A percentile compares a stretch with the other conserved stretches of the same genome.
These are phyloP conservation scores for Bryconaethiops microstoma DNA, from an alignment of 2,797 vertebrate species.

Conservation along the genomic window DNA sequence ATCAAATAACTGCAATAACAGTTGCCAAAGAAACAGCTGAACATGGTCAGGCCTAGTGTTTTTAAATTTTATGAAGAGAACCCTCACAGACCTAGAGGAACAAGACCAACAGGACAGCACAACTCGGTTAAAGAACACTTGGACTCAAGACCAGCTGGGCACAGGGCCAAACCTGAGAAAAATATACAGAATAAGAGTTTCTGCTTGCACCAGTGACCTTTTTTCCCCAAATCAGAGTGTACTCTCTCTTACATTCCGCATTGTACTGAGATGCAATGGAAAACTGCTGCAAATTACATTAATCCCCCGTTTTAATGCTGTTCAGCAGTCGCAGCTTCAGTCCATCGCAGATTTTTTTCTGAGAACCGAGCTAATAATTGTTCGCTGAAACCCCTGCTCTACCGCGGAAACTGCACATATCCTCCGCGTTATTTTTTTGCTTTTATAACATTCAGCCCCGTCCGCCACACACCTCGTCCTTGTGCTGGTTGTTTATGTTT, in stretches of 20 bases:
- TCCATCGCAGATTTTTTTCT: no score
- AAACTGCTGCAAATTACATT: conserved; percentile 1
- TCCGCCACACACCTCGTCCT: no score
- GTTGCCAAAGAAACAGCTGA: neutral
- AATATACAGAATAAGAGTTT: no score
- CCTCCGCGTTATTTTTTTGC: no score
- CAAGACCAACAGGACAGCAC: neutral
- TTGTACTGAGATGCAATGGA: neutral
- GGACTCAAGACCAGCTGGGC: neutral
- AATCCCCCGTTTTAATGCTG: no score
- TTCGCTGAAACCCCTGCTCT: no score
- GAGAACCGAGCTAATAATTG: no score
- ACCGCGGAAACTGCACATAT: no score
- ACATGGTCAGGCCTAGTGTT: neutral
- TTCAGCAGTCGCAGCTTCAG: no score
- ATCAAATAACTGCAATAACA: neutral
- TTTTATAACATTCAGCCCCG: no score
- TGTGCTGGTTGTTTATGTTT: no score
- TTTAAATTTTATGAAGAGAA: neutral
- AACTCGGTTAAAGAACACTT: neutral
- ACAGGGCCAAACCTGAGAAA: neutral
- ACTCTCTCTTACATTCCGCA: neutral
- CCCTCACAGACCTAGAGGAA: neutral
- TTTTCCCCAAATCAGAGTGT: no score
- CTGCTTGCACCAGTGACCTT: neutral